Base-by-base conservation (phyloP, 1,140 invertebrate species). In the Monomorium pharaonis region DNA sequence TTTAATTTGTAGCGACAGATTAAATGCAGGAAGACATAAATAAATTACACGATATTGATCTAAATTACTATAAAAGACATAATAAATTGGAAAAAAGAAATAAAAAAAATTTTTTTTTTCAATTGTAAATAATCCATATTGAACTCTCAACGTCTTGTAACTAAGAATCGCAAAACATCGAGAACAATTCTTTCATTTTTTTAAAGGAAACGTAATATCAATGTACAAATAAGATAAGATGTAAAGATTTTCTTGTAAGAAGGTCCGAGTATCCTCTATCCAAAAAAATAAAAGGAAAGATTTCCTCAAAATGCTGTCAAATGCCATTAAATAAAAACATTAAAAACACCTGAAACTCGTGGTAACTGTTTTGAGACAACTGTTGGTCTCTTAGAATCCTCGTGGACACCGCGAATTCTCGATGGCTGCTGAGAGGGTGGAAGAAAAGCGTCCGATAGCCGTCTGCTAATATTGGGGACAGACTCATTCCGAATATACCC, bases 321-420 rank as follows among this genome's bases (percentile, higher is more conserved):
- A n/a, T n/a, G n/a, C n/a, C n/a, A 18, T 12, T 37, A n/a, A 24
- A 76, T 21, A 18, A 63, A 67, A 16, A 33, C 21, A 18, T 30
- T 18, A 21, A 10, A 3, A 65, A 62, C 67, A 94, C 94, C 88
- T 96, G 95, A 89, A 98, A 98, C 63, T 97, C 97, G 77, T 97
- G 96, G 86, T 97, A 98, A 76, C 97, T 97, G 49, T 96, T 95
- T 24, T 95, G 95, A 12, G 97, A 96, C 85, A 96, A 96, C 7
- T 95, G 95, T 90, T 97, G 96, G 80, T 98, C 96, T 83, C 97
- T 95, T 9, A 98, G 93, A 76, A 97, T 96, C 70, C 95, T 95
- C 0, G 97, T 98, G 0, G 97, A 97, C 0, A 98, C 97, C 1
- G 96, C 96, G 87, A 98, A 98, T 92, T 98, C 97, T 0, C 97